Percentiles rank a stretch among this genome's conserved stretches.
Conservation (phyloP, 2,888 invertebrate genomes). For the Cheilosia soror region DNA sequence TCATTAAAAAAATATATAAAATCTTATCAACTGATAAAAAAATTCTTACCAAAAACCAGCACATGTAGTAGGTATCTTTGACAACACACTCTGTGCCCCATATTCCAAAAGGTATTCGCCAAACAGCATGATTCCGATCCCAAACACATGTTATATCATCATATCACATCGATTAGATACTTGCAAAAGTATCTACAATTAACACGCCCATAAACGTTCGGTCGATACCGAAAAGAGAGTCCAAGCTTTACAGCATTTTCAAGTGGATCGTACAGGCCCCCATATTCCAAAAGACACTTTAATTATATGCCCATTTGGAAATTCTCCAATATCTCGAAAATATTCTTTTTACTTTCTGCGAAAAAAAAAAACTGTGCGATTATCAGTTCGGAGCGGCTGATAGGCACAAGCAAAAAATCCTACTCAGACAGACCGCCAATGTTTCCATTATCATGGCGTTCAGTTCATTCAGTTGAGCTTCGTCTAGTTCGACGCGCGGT, state of each 20-base stretch:
- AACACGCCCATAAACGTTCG: constrained; percentile 24
- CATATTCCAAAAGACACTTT: constrained; percentile 4
- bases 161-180: constrained; percentile 31
- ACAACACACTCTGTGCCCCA: neutral
- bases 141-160: constrained; percentile 16
- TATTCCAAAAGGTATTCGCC: neutral
- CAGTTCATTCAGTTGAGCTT: constrained; percentile 20
- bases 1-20: neutral
- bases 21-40: constrained; percentile 10
- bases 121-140: neutral
- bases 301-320: neutral
- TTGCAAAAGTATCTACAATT: constrained; percentile 1
- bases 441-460: constrained; percentile 8
- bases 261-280: neutral
- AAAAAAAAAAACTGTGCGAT: constrained; percentile 21
- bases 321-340: constrained; percentile 21
- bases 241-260: constrained; percentile 1
- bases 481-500: constrained; percentile 32
- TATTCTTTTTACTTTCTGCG: neutral
- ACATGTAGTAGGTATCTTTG: constrained; percentile 2
- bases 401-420: constrained; percentile 12
- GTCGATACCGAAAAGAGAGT: neutral
- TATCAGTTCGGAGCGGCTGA: constrained; percentile 38
- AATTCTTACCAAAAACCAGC: constrained; percentile 2
- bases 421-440: constrained; percentile 5